Base-by-base conservation (phyloP, 2,888 invertebrate species). In the Leucophenga maculata region DNA sequence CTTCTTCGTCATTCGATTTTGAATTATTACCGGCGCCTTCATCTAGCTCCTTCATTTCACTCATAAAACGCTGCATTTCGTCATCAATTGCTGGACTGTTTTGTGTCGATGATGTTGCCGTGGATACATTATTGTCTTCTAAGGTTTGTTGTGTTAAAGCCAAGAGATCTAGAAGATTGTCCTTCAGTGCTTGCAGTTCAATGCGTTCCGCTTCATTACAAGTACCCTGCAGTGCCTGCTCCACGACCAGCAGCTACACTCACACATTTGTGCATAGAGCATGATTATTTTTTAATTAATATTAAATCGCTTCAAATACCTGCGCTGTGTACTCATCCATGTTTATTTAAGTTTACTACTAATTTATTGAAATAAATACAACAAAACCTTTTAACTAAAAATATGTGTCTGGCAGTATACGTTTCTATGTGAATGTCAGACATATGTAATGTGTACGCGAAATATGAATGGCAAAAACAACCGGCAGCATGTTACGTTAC, bases 101-200 rank as follows among this genome's bases (percentile, higher is more conserved):
- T 39, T 26, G 22, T 26, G 16, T 71, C 39, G 14, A 76, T 72
- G 9, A 44, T 6, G 9, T 62, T 8, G 6, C n/a, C 2, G 54
- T 14, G 0, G 8, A 46, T 22, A 26, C 44, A 39, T 18, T 18
- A 26, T 16, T 54, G 39, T 52, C 54, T 0, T 68, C 60, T 9
- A 39, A 11, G 39, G 90, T 91, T 83, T 93, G 93, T 80, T 90
- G 89, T 0, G 94, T 94, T 50, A 94, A 88, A n/a, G 90, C 89
- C 66, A 94, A 91, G 0, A 94, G 89, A 85, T 94, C 93, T 75
- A 91, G 88, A 54, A 94, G 89, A 82, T 94, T 93, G 22, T 90
- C 90, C 80, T 91, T 90, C 13, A 94, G 87, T 57, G 91, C 90
- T 64, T 90, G 73, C 22, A 94, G 87, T 32, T 92, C 92, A 60